phyloP scores from a whole-genome alignment of 35 echinoderm and acorn worm species.

The Nesometra sesokonis region DNA sequence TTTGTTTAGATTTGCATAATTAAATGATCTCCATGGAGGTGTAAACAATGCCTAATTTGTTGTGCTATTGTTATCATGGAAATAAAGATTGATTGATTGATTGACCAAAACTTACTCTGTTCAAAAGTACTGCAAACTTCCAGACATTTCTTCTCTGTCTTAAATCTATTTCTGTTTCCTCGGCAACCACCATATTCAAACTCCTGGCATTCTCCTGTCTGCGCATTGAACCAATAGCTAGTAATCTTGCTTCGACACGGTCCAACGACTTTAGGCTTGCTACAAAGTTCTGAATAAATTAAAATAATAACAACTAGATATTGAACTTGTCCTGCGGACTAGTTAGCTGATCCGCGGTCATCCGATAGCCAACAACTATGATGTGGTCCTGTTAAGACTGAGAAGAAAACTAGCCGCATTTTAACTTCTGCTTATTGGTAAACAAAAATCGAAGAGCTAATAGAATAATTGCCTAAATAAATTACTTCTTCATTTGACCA shows the following conservation, averaged over 20 bases:
- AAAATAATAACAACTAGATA: too few relatives aligned
- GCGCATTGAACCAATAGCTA: slow-evolving; percentile 54
- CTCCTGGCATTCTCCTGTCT: slow-evolving; percentile 35
- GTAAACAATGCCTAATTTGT: not conserved
- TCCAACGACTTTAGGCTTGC: slow-evolving; percentile 41
- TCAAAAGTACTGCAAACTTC: slow-evolving; percentile 52
- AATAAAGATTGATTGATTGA: too few relatives aligned
- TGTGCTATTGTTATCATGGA: too few relatives aligned
- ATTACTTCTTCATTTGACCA: too few relatives aligned
- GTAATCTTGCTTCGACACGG: slow-evolving; percentile 49
- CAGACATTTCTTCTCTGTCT: slow-evolving; percentile 44
- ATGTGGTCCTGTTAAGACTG: too few relatives aligned
- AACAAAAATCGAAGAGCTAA: too few relatives aligned
- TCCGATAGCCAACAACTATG: too few relatives aligned
- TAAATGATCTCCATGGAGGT: not conserved
- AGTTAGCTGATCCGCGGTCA: too few relatives aligned
- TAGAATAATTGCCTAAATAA: too few relatives aligned
- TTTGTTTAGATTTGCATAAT: not conserved
- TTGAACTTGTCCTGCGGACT: too few relatives aligned
- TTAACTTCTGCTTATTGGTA: too few relatives aligned
- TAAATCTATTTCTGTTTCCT: slow-evolving; percentile 84
- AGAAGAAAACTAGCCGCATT: too few relatives aligned
- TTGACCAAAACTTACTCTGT: slow-evolving; percentile 34
- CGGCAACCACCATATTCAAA: slow-evolving; percentile 91
- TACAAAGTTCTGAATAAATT: slow-evolving; percentile 83